Evolutionary conservation across 2,113 vertebrate species (phyloP).

Genomic region (Albula goreensis): DNA sequence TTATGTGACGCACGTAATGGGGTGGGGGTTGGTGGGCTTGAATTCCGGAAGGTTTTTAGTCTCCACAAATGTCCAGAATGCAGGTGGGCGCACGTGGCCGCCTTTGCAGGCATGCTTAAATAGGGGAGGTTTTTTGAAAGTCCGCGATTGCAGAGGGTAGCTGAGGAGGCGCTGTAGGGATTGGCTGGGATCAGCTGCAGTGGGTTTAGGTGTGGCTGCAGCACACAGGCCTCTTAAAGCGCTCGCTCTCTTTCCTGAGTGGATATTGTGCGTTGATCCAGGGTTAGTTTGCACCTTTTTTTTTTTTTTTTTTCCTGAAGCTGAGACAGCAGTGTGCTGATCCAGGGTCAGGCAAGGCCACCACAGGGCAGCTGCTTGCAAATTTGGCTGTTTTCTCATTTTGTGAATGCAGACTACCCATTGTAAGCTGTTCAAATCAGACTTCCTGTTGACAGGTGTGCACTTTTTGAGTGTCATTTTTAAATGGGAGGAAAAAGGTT

Average conservation of each 20-base stretch:
- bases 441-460: background rate
- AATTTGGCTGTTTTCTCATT: background rate
- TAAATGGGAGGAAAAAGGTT: background rate
- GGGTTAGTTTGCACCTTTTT: background rate
- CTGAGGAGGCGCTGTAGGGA: background rate
- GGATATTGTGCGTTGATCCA: background rate
- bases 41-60: background rate
- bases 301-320: background rate
- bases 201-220: background rate
- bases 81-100: background rate
- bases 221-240: no score
- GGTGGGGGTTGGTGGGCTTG: no score
- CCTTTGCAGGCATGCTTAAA: background rate
- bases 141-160: background rate
- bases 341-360: background rate
- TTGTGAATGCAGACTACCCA: background rate
- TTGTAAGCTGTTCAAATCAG: background rate
- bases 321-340: background rate
- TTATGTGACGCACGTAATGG: background rate
- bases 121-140: background rate
- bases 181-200: conserved; percentile 1
- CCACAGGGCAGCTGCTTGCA: background rate
- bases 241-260: no score
- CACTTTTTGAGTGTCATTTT: background rate
- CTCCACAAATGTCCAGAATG: background rate